A percentile compares a stretch with the other conserved stretches of the same genome.
These are phyloP conservation scores for Trachythela sp. DNA, from an alignment of 64 coral and sea anemone species.

Conservation along the genomic window DNA sequence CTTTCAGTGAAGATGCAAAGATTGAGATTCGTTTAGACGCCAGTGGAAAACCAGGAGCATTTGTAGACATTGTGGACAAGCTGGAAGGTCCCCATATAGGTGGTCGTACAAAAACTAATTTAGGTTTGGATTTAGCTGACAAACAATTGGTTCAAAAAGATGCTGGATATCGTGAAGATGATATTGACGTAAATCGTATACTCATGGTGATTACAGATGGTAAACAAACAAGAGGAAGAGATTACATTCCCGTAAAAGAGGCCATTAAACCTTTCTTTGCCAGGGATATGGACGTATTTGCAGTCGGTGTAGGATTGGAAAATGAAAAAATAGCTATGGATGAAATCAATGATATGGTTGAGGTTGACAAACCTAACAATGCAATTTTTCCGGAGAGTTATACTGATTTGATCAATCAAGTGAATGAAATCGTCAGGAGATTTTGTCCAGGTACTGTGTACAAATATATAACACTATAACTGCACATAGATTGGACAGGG, in stretches of 20 bases:
- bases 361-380: not conserved
- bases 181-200: not conserved
- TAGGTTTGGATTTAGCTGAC: conserved; percentile 17
- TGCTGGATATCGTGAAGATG: conserved; percentile 22
- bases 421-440: not conserved
- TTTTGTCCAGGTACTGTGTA: conserved; percentile 20
- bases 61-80: not conserved
- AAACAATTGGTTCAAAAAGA: not conserved
- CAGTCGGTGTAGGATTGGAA: conserved; percentile 1
- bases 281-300: conserved; percentile 23
- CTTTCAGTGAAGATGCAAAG: conserved; percentile 18
- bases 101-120: conserved; percentile 32
- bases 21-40: not conserved
- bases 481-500: too few species aligned
- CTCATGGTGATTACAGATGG: conserved; percentile 38
- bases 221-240: not conserved
- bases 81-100: not conserved
- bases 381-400: not conserved
- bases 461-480: too few species aligned
- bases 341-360: conserved; percentile 27
- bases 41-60: not conserved
- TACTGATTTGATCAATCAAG: conserved; percentile 9
- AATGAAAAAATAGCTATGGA: not conserved
- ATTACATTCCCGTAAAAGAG: not conserved
- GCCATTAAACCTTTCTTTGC: conserved; percentile 31